Evolutionary conservation across 2,797 vertebrate species (phyloP).

Genomic region (Rhinatrema bivittatum): DNA sequence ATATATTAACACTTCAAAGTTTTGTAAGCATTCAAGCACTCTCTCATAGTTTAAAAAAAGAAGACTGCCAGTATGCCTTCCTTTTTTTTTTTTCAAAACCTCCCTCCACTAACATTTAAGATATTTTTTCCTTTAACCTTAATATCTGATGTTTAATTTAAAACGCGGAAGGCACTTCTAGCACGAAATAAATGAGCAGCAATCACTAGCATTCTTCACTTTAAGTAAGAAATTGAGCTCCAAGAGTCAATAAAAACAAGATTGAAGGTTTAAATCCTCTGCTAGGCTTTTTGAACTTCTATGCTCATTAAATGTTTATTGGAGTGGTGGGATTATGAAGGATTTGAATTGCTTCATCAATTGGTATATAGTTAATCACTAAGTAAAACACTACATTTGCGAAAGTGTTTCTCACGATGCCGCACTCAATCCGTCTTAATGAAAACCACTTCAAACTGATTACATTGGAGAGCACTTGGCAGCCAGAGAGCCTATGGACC

Average conservation of each 20-base stretch:
- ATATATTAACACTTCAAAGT: no score
- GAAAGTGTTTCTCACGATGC: constrained; percentile 99
- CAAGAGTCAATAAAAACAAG: constrained; percentile 80
- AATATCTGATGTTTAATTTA: constrained; percentile 50
- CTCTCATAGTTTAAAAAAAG: no score
- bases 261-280: constrained; percentile 79
- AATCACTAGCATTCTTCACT: constrained; percentile 58
- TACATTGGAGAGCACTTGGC: constrained; percentile 79
- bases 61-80: no score
- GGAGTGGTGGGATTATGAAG: constrained; percentile 78
- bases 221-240: constrained; percentile 74
- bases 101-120: no score
- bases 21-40: no score
- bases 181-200: constrained; percentile 61
- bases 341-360: constrained; percentile 87
- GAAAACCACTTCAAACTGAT: constrained; percentile 89
- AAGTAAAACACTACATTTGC: constrained; percentile 99
- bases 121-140: no score
- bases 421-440: constrained; percentile 98
- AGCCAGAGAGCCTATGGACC: constrained; percentile 40
- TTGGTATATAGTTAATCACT: constrained; percentile 95
- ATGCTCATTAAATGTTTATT: constrained; percentile 92
- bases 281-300: constrained; percentile 69
- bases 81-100: no score
- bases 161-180: constrained; percentile 47